Base-by-base conservation (phyloP, 1,140 invertebrate species). In the Laodelphax striatellus region DNA sequence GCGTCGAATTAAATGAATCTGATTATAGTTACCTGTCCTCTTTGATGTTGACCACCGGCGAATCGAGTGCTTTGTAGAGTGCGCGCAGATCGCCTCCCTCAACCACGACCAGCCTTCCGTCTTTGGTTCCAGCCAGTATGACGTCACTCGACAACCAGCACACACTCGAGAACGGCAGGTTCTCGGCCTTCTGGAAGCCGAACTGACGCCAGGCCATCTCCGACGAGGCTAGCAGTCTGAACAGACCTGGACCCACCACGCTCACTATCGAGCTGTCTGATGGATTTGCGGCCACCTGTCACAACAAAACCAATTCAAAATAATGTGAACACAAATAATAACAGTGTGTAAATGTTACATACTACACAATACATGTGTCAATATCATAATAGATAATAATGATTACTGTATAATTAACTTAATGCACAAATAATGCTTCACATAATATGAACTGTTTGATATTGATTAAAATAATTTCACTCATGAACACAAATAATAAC, bases 171-270 rank as follows among this genome's bases (percentile, higher is more conserved):
- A 90, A 80, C 62, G 81, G 76, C 61, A 88, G 79, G 63, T 82
- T 82, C 64, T 94, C 90, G 17, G 85, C 81, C 72, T 91, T 92
- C 58, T 84, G 80, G 73, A 87, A 91, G 17, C 88, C 87, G 72
- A 85, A 91, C 56, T 88, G 86, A 34, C 88, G 80, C 81, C 92
- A 86, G 5, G 84, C 79, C 1, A 81, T 84, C 69, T 94, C 90
- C 14, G 82, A 80, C 38, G 86, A 84, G 31, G 85, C 86, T 68
- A 91, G 79, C 55, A 91, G 82, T 66, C 86, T 82, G 67, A 92
- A 87, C 0, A 83, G 79, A 14, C 80, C 80, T 24, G 80, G 77
- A 10, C 90, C 90, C 44, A 86, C 81, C 8, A 90, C 74, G 42
- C 85, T 85, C 1, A 91, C 70, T 52, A 89, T 79, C 9, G 85